Conservation (phyloP, 2,888 invertebrate genomes). For the Artemia sp. region DNA sequence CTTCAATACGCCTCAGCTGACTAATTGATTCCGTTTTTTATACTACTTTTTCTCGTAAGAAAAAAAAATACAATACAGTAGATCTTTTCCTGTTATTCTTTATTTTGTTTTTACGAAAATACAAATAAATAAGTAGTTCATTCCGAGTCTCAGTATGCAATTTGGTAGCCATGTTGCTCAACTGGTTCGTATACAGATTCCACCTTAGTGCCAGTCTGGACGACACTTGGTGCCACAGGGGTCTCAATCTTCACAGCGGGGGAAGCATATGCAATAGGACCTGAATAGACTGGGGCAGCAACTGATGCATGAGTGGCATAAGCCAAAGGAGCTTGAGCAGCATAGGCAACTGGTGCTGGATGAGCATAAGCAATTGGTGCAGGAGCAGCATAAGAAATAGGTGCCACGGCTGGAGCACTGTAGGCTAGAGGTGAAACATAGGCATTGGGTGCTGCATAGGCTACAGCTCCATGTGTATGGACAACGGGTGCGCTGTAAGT, state of each 20-base stretch:
- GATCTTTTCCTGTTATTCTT: too few species aligned
- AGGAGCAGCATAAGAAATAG: not conserved
- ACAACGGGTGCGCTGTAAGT: not conserved
- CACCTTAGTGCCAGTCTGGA: slow-evolving; percentile 25
- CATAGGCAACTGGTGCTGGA: slow-evolving; percentile 15
- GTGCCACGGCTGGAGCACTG: not conserved
- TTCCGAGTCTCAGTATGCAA: slow-evolving; percentile 24
- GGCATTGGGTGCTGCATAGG: too few species aligned
- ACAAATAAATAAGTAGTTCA: slow-evolving; percentile 9
- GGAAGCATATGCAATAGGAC: slow-evolving; percentile 5
- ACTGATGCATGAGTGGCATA: slow-evolving; percentile 16
- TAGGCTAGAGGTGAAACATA: too few species aligned
- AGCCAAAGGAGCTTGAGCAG: slow-evolving; percentile 4
- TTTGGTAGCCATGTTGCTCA: slow-evolving; percentile 29
- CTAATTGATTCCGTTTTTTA: too few species aligned
- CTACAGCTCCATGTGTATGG: not conserved
- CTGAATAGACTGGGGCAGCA: slow-evolving; percentile 14
- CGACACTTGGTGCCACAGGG: slow-evolving; percentile 2
- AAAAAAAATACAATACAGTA: too few species aligned
- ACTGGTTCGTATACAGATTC: slow-evolving; percentile 26
- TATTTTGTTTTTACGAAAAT: slow-evolving; percentile 8
- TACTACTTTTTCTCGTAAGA: too few species aligned
- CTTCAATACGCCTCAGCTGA: too few species aligned
- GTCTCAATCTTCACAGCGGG: slow-evolving; percentile 9
- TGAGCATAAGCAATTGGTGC: slow-evolving; percentile 15